Base-by-base conservation (phyloP, 1,140 invertebrate genomes). In the Ostrea edulis region DNA sequence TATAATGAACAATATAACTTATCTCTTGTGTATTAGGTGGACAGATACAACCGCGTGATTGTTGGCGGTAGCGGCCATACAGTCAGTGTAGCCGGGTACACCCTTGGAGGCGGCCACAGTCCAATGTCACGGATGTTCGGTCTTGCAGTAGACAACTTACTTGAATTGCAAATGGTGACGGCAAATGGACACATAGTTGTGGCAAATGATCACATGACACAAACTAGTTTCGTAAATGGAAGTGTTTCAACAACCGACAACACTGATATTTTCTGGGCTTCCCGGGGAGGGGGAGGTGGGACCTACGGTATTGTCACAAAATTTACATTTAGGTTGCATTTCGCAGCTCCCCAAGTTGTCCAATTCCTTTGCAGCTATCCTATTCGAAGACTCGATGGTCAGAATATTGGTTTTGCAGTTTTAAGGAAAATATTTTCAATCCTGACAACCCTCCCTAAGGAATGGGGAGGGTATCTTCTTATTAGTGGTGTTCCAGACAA, bases 251-350 rank as follows among this genome's bases (percentile, higher is more conserved):
- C 25, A 8, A 25, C 52, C 7, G 29, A 22, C 4, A 29, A 86
- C 22, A 58, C 91, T 0, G 89, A 90, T 20, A 84, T 93, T 4
- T 92, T 93, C 84, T 92, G 92, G 91, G 92, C 93, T 14, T 54
- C 92, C 8, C 29, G 89, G 51, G 93, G 93, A 8, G 92, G 92
- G 11, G 93, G 93, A 22, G 91, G 91, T n/a, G 92, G 92, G 9
- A 92, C 91, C 0, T 93, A 89, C 84, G 93, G 91, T 2, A 86
- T 93, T 29, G 89, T 89, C 20, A 89, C 88, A 0, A 82, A 83
- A 81, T 89, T 92, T 71, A 90, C 87, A 5, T 91, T 90, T 86
- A 85, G 77, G 65, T 86, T 92, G 3, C 90, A 93, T 84, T 25
- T 51, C 20, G 71, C 89, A 14, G 83, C 91, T n/a, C 8, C 58